Percentiles rank a stretch among this genome's conserved stretches.
These are phyloP conservation scores for Saimiri boliviensis DNA, from an alignment of 2,113 vertebrate genomes.

Conservation along the genomic window DNA sequence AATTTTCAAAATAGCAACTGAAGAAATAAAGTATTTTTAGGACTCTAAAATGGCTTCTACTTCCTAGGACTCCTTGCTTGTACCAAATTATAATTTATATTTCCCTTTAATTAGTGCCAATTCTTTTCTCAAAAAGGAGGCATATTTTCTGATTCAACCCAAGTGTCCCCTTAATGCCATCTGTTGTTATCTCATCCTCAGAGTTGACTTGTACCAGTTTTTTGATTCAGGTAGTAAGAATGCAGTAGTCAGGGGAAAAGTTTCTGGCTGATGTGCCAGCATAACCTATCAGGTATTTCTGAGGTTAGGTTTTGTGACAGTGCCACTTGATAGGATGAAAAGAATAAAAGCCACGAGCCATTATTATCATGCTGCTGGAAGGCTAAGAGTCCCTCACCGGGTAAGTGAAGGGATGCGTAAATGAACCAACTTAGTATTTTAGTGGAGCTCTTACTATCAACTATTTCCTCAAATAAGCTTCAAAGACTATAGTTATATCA, in stretches of 20 bases:
- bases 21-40: constrained; percentile 45
- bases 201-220: not conserved
- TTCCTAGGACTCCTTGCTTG: not conserved
- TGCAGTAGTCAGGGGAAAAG: not conserved
- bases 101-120: constrained; percentile 16
- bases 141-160: not conserved
- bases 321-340: not conserved
- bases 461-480: not conserved
- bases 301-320: not conserved
- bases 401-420: not conserved
- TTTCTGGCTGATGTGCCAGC: not conserved
- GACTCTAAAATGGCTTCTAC: not conserved
- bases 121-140: constrained; percentile 34
- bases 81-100: constrained; percentile 12
- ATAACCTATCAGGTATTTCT: not conserved
- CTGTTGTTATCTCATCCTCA: not conserved
- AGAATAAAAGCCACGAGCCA: not conserved
- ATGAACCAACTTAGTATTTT: not conserved
- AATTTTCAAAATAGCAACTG: constrained; percentile 37
- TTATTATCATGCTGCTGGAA: not conserved
- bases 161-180: not conserved
- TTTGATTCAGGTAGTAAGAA: not conserved
- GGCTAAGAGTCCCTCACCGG: not conserved
- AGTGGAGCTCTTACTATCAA: not conserved
- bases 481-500: not conserved